phyloP scores from a whole-genome alignment of 1,140 invertebrate genomes.

The Eubasilissa regina region DNA sequence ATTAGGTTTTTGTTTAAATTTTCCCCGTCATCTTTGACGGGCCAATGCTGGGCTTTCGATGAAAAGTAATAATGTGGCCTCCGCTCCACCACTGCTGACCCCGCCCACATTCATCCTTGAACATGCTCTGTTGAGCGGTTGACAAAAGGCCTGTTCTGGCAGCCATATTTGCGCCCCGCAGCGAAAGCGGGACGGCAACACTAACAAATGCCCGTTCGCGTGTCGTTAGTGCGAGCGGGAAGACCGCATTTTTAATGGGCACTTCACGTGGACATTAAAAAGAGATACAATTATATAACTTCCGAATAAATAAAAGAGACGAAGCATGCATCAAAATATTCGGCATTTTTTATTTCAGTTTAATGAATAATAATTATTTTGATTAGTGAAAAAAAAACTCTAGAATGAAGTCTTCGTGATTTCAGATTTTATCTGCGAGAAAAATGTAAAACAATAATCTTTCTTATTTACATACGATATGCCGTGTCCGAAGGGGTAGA shows the following conservation, averaged over 20 bases:
- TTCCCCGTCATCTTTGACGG: too few species aligned
- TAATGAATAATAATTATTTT: too few species aligned
- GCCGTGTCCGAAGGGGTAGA: too few species aligned
- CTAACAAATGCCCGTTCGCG: not conserved
- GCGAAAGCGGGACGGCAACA: constrained; percentile 43
- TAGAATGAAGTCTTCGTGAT: too few species aligned
- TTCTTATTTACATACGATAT: too few species aligned
- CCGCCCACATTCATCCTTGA: constrained; percentile 58
- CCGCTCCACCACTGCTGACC: constrained; percentile 47
- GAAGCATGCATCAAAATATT: constrained; percentile 1
- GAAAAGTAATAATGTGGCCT: not conserved
- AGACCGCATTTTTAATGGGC: constrained; percentile 38
- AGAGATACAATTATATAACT: constrained; percentile 44
- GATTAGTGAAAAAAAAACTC: too few species aligned
- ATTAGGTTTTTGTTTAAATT: too few species aligned
- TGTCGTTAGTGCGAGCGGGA: constrained; percentile 44
- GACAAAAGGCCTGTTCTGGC: constrained; percentile 51
- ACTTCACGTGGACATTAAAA: constrained; percentile 44
- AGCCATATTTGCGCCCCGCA: constrained; percentile 53
- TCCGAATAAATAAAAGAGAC: constrained; percentile 44
- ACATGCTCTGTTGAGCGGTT: constrained; percentile 50
- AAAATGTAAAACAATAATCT: too few species aligned
- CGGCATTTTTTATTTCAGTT: not conserved
- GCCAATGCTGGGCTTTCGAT: too few species aligned
- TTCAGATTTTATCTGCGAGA: too few species aligned